Base-by-base conservation (phyloP, 64 coral and sea anemone genomes). In the Stylophora pistillata region DNA sequence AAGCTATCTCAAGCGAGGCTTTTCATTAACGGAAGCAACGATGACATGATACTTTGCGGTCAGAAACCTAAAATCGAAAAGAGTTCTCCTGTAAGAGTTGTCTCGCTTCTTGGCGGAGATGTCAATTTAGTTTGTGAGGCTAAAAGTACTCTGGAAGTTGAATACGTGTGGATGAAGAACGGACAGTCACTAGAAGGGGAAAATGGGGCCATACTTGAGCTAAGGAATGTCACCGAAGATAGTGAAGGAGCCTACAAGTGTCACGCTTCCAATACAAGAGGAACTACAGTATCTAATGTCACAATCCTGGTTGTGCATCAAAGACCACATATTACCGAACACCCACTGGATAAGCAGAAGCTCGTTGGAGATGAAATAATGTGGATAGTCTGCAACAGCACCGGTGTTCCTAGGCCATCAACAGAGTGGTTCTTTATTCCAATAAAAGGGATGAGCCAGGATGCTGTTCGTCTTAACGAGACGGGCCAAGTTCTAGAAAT, bases 161-260 rank as follows among this genome's bases (percentile, higher is more conserved):
- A 53, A 10, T 18, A 54, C 21, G 18, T 64, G 28, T 91, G 89
- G 89, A 63, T 64, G 14, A 91, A 85, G 56, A 85, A 91, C 53
- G 64, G 30, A 10, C 28, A 21, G 53, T 15, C 37, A 27, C 20
- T 91, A 2, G 68, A 80, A 10, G 78, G 84, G 5, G 60, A 25
- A 14, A 74, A 73, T 7, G 5, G 18, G 26, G 16, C 18, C 1
- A 18, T 29, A 17, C 72, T 90, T 53, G 27, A 11, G 20, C 41
- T 90, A 14, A 16, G 20, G 25, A 74, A 90, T 33, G 41, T 70
- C 13, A 76, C 41, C 15, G 78, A 56, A 13, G 31, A 85, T 14
- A 85, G 30, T 55, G 60, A 86, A 54, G 89, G 53, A 0, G 89
- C 33, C 16, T 91, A 91, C 56, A 30, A 77, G 1, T 91, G 89